Evolutionary conservation across 1,140 invertebrate genomes (phyloP).

Genomic region (Portunus trituberculatus): DNA sequence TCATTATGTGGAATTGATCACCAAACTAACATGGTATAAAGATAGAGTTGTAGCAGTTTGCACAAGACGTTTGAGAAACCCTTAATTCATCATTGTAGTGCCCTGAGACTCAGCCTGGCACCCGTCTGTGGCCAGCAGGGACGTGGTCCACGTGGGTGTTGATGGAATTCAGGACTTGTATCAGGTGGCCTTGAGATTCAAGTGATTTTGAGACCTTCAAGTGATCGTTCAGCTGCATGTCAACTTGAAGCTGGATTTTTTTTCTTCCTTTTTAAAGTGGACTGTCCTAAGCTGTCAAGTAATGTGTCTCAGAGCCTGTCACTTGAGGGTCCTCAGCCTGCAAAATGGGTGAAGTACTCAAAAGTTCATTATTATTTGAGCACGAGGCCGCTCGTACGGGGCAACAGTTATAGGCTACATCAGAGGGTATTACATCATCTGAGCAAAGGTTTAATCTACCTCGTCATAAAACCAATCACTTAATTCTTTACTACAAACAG

Average conservation of each 20-base stretch:
- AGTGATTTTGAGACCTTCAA: constrained; percentile 14
- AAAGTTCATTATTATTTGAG: neutral
- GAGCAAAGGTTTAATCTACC: constrained; percentile 70
- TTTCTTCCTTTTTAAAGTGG: neutral
- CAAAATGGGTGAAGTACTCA: constrained; percentile 8
- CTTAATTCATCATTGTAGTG: neutral
- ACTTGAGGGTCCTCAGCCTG: neutral
- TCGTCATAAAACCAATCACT: constrained; percentile 73
- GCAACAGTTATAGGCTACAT: constrained; percentile 38
- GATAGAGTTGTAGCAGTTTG: constrained; percentile 32
- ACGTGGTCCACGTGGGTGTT: constrained; percentile 32
- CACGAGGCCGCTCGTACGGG: neutral
- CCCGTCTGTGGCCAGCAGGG: constrained; percentile 53
- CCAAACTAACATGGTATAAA: constrained; percentile 35
- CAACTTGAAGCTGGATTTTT: neutral
- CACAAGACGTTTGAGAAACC: constrained; percentile 24
- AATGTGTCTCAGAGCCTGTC: neutral
- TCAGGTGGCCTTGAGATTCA: constrained; percentile 62
- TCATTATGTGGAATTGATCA: constrained; percentile 39
- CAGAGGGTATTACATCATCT: constrained; percentile 66
- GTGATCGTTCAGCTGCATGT: neutral
- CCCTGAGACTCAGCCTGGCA: constrained; percentile 49
- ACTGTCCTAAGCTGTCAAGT: neutral
- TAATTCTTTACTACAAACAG: constrained; percentile 68
- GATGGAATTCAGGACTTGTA: constrained; percentile 53